These are phyloP conservation scores for Craterocephalus amniculus DNA, from an alignment of 2,797 vertebrate species.

Conservation along the genomic window DNA sequence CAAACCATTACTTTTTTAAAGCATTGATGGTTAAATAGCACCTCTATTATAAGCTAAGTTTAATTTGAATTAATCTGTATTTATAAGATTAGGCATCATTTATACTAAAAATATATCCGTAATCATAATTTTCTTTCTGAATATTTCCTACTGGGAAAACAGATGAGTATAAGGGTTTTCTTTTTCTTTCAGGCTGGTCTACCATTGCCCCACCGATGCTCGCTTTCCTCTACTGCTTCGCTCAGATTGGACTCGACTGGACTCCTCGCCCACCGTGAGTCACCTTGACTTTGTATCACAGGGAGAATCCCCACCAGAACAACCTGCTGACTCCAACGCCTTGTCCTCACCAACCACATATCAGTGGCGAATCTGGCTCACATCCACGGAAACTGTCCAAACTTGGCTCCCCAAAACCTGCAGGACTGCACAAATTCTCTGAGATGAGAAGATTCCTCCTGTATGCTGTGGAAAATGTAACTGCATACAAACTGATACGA, in stretches of 20 bases:
- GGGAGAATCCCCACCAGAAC: conserved; percentile 42
- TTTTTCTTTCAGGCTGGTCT: conserved; percentile 76
- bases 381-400: conserved; percentile 45
- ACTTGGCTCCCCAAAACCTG: conserved; percentile 43
- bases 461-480: conserved; percentile 7
- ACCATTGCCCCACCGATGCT: conserved; percentile 74
- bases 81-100: not conserved
- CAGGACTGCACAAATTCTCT: conserved; percentile 19
- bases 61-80: not conserved
- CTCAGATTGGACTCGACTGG: conserved; percentile 83
- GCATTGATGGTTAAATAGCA: not conserved
- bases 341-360: conserved; percentile 30
- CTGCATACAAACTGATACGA: conserved; percentile 21
- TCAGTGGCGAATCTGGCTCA: conserved; percentile 39
- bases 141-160: not conserved
- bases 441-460: conserved; percentile 23
- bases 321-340: conserved; percentile 45
- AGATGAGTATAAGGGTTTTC: not conserved
- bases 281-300: conserved; percentile 60
- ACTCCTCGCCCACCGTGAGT: conserved; percentile 66
- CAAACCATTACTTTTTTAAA: not conserved
- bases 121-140: not conserved
- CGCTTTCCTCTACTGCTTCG: conserved; percentile 85
- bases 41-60: not conserved
- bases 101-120: not conserved